Conservation (phyloP, 2,888 invertebrate species). For the Ganaspis brasiliensis region DNA sequence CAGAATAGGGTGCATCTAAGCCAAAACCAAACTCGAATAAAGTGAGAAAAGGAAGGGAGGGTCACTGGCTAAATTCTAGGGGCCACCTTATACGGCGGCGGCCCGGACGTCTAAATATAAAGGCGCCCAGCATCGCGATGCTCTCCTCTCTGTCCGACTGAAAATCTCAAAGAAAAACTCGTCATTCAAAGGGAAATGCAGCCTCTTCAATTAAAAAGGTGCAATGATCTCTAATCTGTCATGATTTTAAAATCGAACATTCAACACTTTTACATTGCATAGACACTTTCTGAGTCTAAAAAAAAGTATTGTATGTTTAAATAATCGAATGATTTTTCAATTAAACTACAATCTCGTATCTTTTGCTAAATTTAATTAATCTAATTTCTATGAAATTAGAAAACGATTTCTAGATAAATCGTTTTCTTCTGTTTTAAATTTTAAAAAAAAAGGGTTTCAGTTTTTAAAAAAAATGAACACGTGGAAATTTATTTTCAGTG, state of each 20-base stretch:
- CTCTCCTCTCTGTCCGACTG: constrained; percentile 6
- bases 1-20: constrained; percentile 33
- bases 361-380: too few relatives aligned
- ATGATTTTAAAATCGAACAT: too few relatives aligned
- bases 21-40: constrained; percentile 18
- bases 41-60: constrained; percentile 53
- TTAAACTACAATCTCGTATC: too few relatives aligned
- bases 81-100: constrained; percentile 79
- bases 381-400: too few relatives aligned
- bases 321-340: too few relatives aligned
- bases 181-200: constrained; percentile 2
- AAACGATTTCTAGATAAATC: too few relatives aligned
- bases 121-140: constrained; percentile 74
- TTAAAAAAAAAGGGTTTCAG: too few relatives aligned
- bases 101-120: constrained; percentile 80
- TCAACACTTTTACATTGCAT: too few relatives aligned
- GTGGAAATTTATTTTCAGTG: not conserved
- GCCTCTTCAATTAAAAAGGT: constrained; percentile 4
- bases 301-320: too few relatives aligned
- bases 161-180: constrained; percentile 30
- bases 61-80: constrained; percentile 63
- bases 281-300: too few relatives aligned
- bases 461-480: too few relatives aligned
- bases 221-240: constrained; percentile 25
- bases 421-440: too few relatives aligned